A percentile compares a stretch with the other conserved stretches of the same genome.
These are phyloP conservation scores for Smutsia temminckii DNA, from an alignment of 2,797 vertebrate genomes.

Conservation along the genomic window DNA sequence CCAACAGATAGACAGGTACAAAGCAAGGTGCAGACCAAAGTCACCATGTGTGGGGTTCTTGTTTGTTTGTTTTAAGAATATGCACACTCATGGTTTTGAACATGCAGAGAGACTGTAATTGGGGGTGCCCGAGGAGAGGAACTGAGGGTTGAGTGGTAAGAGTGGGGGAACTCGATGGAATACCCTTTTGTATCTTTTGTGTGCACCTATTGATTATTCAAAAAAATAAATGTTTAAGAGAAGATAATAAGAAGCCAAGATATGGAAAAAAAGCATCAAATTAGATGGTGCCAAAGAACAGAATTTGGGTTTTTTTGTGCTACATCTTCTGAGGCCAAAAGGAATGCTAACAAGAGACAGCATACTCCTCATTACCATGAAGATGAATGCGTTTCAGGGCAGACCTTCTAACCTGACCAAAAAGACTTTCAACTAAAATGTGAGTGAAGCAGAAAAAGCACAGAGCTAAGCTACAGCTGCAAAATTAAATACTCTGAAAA, in stretches of 20 bases:
- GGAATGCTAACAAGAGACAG: not conserved
- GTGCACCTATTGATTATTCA: not conserved
- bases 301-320: not conserved
- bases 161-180: not conserved
- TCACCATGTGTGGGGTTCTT: not conserved
- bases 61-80: not conserved
- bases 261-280: not conserved
- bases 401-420: not conserved
- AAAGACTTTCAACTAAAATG: not conserved
- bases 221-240: not conserved
- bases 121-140: not conserved
- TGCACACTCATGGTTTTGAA: not conserved
- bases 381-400: not conserved
- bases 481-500: constrained; percentile 24
- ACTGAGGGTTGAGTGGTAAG: not conserved
- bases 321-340: not conserved
- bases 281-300: not conserved
- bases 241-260: constrained; percentile 31
- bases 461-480: not conserved
- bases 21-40: not conserved
- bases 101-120: not conserved
- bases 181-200: not conserved
- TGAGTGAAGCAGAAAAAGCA: not conserved
- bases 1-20: not conserved
- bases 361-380: not conserved